Evolutionary conservation across 2,888 invertebrate species (phyloP).

Genomic region (Eubasilissa splendida): DNA sequence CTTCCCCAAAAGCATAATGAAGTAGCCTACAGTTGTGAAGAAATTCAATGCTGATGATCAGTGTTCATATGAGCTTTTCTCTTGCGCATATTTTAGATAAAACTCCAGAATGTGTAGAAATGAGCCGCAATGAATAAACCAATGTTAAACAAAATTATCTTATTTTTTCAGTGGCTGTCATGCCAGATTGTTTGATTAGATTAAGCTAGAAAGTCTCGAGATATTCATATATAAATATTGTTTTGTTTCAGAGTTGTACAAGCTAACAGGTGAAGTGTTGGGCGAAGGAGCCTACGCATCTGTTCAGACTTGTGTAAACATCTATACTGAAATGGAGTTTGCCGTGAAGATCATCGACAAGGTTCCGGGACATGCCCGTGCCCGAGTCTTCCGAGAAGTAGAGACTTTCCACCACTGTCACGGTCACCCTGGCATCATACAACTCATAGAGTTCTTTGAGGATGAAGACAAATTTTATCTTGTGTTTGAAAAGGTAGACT

Average conservation of each 20-base stretch:
- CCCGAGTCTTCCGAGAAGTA: slow-evolving; percentile 97
- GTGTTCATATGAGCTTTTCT: too few species aligned
- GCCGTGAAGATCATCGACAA: slow-evolving; percentile 99
- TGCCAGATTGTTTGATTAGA: too few species aligned
- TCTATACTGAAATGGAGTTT: slow-evolving; percentile 93
- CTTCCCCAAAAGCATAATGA: too few species aligned
- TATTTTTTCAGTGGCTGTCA: too few species aligned
- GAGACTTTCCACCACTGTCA: slow-evolving; percentile 99
- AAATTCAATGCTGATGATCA: too few species aligned
- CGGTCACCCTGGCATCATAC: slow-evolving; percentile 97
- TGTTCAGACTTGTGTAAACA: slow-evolving; percentile 93
- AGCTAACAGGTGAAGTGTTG: slow-evolving; percentile 94
- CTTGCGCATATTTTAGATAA: too few species aligned
- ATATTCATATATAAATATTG: slow-evolving; percentile 42
- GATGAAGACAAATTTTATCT: slow-evolving; percentile 97
- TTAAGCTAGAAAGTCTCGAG: too few species aligned
- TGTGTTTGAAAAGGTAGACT: slow-evolving; percentile 94
- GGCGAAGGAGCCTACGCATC: slow-evolving; percentile 98
- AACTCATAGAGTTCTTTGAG: slow-evolving; percentile 97
- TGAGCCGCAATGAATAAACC: too few species aligned
- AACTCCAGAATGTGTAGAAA: too few species aligned
- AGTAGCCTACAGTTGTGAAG: too few species aligned
- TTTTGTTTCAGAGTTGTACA: slow-evolving; percentile 87
- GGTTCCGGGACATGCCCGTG: slow-evolving; percentile 93
- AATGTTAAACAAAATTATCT: too few species aligned